phyloP scores from a whole-genome alignment of 1,140 invertebrate species.

The Apocrypta bakeri region DNA sequence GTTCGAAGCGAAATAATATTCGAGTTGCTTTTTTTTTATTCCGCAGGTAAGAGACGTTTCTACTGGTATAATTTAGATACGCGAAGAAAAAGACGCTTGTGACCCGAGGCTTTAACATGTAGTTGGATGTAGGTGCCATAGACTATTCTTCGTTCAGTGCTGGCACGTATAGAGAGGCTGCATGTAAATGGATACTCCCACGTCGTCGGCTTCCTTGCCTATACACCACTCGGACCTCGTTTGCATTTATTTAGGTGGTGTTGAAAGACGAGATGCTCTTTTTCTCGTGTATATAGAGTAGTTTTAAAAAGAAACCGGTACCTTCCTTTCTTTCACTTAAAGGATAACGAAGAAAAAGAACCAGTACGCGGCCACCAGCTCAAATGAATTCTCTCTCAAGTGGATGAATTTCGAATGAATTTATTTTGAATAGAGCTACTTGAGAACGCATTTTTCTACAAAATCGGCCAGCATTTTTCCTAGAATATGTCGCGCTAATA shows the following conservation, averaged over 20 bases:
- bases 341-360: background rate
- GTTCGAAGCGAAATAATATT: background rate
- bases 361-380: background rate
- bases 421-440: background rate
- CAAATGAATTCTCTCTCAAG: constrained; percentile 1
- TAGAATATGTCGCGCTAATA: background rate
- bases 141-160: background rate
- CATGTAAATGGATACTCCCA: constrained; percentile 33
- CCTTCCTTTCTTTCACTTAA: background rate
- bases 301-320: background rate
- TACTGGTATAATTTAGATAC: too few relatives aligned
- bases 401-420: background rate
- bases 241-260: constrained; percentile 22
- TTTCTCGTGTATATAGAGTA: background rate
- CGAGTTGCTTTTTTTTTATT: too few relatives aligned
- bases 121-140: background rate
- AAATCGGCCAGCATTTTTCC: background rate
- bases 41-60: too few relatives aligned
- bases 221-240: constrained; percentile 7
- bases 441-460: background rate
- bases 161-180: background rate
- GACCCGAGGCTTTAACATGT: background rate
- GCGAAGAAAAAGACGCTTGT: background rate
- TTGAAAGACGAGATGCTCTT: background rate
- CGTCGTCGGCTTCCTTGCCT: background rate